Base-by-base conservation (phyloP, 2,888 invertebrate genomes). In the Aricia artaxerxes region DNA sequence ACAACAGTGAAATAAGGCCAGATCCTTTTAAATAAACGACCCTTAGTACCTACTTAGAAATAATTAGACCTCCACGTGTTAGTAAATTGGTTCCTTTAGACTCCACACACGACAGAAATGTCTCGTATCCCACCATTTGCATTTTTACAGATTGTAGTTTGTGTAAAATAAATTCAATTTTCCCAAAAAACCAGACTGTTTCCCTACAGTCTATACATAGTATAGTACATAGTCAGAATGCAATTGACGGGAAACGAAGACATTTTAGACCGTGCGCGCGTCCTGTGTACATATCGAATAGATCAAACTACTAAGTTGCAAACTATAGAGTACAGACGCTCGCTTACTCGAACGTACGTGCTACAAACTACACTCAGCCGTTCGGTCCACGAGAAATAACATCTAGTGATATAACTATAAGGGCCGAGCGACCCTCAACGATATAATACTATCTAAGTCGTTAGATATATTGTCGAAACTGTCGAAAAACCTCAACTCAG, bases 51-150 rank as follows among this genome's bases (percentile, higher is more conserved):
- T 86, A 85, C 85, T 87, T 88, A 89, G 61, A 86, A 85, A 85
- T 90, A 89, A 88, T 88, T 90, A 89, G 85, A 91, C 85, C 86
- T 88, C 86, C 80, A n/a, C 72, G 78, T 88, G 78, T 80, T 92
- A 92, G 81, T 86, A 90, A 87, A 92, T 93, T 93, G 93, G 93
- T 92, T 93, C 93, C 87, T 84, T 89, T 86, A 84, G 57, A 57
- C 57, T 13, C 57, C 57, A 16, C 57, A 16, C 16, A 57, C 57
- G 13, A 13, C 16, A 16, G 3, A 4, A 57, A 16, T 57, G 16
- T 57, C 57, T 16, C 57, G 16, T 57, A 4, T 4, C 53, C 6
- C 53, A 53, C 16, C 57, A 57, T 57, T 57, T 57, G 2, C 13
- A 57, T 4, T 40, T 40, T 40, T 57, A 16, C 57, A 16, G 4